Conservation (phyloP, 2,888 invertebrate species). For the Papilio elwesi region DNA sequence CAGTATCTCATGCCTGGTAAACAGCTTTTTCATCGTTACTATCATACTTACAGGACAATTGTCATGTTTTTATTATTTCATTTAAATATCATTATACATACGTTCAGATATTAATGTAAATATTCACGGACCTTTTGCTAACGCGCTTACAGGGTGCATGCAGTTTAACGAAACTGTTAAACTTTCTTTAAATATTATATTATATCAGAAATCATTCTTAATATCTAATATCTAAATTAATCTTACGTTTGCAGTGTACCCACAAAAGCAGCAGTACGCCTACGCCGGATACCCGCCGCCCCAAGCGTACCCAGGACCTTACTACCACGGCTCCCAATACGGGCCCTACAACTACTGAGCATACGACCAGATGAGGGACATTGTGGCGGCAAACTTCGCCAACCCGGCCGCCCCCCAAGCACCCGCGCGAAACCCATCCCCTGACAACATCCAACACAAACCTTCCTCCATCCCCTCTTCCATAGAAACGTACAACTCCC, state of each 20-base stretch:
- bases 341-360: slow-evolving; percentile 96
- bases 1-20: slow-evolving; percentile 98
- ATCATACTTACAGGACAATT: slow-evolving; percentile 25
- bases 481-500: slow-evolving; percentile 76
- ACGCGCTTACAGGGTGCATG: slow-evolving; percentile 41
- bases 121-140: slow-evolving; percentile 39
- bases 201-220: neutral
- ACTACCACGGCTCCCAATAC: slow-evolving; percentile 96
- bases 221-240: neutral
- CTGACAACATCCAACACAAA: slow-evolving; percentile 46
- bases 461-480: slow-evolving; percentile 54
- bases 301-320: slow-evolving; percentile 93
- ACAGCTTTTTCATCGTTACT: slow-evolving; percentile 53
- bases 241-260: slow-evolving; percentile 88
- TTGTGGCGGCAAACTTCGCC: slow-evolving; percentile 75
- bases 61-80: slow-evolving; percentile 11
- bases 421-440: slow-evolving; percentile 73
- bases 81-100: slow-evolving; percentile 16
- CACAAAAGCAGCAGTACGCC: slow-evolving; percentile 96
- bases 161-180: slow-evolving; percentile 39
- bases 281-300: slow-evolving; percentile 94
- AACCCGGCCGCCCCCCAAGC: slow-evolving; percentile 79
- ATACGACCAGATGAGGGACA: slow-evolving; percentile 82
- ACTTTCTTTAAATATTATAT: slow-evolving; percentile 15
- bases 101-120: slow-evolving; percentile 33